Evolutionary conservation across 2,797 vertebrate species (phyloP).

Genomic region (Clarias platycephalus): DNA sequence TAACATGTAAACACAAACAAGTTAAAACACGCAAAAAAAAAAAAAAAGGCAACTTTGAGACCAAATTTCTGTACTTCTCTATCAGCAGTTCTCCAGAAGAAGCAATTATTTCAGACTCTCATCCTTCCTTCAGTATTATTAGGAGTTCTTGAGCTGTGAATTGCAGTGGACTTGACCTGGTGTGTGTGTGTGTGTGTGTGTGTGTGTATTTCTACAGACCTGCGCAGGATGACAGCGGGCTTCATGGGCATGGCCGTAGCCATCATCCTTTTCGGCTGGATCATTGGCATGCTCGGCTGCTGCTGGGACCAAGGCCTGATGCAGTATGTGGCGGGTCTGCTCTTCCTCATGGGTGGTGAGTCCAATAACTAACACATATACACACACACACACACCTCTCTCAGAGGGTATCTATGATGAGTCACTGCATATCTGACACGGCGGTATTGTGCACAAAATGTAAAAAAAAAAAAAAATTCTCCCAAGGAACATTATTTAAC

Average conservation of each 20-base stretch:
- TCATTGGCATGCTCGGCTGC: slow-evolving; percentile 93
- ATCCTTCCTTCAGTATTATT: not conserved
- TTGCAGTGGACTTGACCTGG: slow-evolving; percentile 29
- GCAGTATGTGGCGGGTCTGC: slow-evolving; percentile 97
- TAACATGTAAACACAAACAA: not conserved
- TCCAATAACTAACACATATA: not conserved
- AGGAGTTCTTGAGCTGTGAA: slow-evolving; percentile 27
- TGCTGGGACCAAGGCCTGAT: slow-evolving; percentile 98
- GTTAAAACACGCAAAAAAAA: not conserved
- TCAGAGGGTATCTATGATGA: not conserved
- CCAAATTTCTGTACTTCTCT: not conserved
- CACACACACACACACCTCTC: not conserved
- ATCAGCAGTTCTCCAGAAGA: not conserved
- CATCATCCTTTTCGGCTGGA: slow-evolving; percentile 98
- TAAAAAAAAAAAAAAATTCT: too few species aligned
- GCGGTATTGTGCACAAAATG: not conserved
- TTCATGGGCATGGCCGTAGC: slow-evolving; percentile 99
- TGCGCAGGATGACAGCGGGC: slow-evolving; percentile 95
- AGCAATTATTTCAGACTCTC: not conserved
- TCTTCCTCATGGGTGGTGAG: slow-evolving; percentile 99
- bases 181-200: slow-evolving; percentile 44
- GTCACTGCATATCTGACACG: not conserved
- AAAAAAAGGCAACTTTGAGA: not conserved
- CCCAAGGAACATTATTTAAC: not conserved
- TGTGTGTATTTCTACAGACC: slow-evolving; percentile 73